phyloP scores from a whole-genome alignment of 2,113 vertebrate genomes.

The Isichthys henryi region DNA sequence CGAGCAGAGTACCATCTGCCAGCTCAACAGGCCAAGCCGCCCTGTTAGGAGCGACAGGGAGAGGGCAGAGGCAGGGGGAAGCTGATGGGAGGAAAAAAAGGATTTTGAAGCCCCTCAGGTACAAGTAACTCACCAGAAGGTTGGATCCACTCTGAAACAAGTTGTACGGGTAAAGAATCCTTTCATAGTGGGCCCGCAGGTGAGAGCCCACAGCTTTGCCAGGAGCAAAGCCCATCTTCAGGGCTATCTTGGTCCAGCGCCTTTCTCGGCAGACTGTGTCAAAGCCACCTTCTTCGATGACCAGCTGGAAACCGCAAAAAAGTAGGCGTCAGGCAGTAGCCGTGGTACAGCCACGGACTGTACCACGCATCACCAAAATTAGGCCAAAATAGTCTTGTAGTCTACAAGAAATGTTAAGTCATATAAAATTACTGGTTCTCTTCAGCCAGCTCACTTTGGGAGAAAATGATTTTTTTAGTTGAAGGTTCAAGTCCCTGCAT shows the following conservation, averaged over 20 bases:
- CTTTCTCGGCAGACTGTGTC: slow-evolving; percentile 88
- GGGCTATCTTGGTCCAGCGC: slow-evolving; percentile 92
- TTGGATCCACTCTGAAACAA: slow-evolving; percentile 85
- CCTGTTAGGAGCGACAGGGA: background rate
- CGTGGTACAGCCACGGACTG: background rate
- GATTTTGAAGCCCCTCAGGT: background rate
- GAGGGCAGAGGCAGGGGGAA: background rate
- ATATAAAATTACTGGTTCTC: background rate
- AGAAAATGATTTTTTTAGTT: background rate
- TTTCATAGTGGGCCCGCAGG: slow-evolving; percentile 87
- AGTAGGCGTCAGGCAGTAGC: background rate
- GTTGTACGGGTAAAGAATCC: slow-evolving; percentile 91
- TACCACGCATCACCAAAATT: background rate
- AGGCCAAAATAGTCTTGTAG: background rate
- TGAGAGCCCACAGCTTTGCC: slow-evolving; percentile 94
- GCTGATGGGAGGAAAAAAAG: no score
- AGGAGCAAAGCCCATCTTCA: slow-evolving; percentile 90
- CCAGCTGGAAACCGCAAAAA: slow-evolving; percentile 66
- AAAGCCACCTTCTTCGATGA: slow-evolving; percentile 91
- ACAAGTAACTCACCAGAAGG: slow-evolving; percentile 64
- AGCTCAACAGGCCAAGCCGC: background rate
- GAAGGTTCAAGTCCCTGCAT: background rate
- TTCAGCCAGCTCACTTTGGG: background rate
- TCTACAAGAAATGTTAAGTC: background rate
- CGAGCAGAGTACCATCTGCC: slow-evolving; percentile 21